Base-by-base conservation (phyloP, 2,113 vertebrate genomes). In the Nothoprocta perdicaria region DNA sequence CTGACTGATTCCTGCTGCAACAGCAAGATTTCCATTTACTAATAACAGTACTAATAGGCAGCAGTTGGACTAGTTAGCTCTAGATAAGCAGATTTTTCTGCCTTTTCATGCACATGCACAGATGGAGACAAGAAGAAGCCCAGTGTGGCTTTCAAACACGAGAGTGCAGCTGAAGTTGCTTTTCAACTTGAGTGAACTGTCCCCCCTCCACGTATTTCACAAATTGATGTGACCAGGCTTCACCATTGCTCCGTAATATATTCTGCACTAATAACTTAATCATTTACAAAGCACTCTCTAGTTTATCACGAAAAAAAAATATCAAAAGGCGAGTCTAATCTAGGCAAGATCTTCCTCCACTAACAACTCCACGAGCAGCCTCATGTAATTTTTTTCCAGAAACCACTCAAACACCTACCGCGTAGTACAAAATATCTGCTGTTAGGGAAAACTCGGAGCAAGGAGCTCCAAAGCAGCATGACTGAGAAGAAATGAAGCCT, bases 331-430 rank as follows among this genome's bases (percentile, higher is more conserved):
- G 27, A 91, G 46, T n/a, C 80, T 40, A 67, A 89, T 77, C 75
- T 80, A 78, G 81, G 50, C 79, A 89, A 90, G 75, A 79, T 89
- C 86, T 86, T 45, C n/a, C 89, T 93, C 81, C 79, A 40, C 86
- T 76, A 77, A 55, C 73, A 91, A 67, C 69, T 78, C 66, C 43
- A 71, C 57, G 53, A 89, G 55, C 33, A 93, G 29, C 24, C 41
- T 35, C 1, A 1, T 33, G 31, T 58, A 61, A 65, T n/a, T 79
- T 93, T 74, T 74, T 86, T 81, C 86, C 88, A 90, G 86, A 63
- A 90, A 63, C 76, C 68, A 93, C 81, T 92, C 84, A 94, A 46
- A 77, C 63, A 67, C 52, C 86, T 80, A 63, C 46, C 12, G 82
- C 31, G 41, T 78, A 74, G 65, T 74, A 60, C 52, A 73, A 80